Base-by-base conservation (phyloP, 2,797 vertebrate species). In the Orientallactaga sibirica region DNA sequence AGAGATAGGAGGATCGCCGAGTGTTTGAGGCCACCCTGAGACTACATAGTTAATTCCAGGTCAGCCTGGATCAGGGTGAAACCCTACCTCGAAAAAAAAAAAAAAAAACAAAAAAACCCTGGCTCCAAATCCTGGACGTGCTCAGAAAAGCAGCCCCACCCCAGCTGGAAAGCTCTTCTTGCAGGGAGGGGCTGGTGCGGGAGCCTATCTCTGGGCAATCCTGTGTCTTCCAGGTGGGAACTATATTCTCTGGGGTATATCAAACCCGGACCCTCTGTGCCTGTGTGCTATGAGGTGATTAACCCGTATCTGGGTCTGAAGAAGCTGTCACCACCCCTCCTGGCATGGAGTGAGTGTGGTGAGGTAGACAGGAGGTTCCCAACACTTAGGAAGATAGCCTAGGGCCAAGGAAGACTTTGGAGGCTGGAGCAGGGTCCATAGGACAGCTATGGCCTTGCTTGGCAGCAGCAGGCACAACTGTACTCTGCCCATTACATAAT, bases 401-500 rank as follows among this genome's bases (percentile, higher is more conserved):
- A 61, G 16, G 55, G 48, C 52, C 82, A 73, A 78, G 22, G 27
- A 77, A 93, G 92, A 87, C 93, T 95, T 88, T 91, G 93, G 93
- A 95, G 92, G 77, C 90, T 64, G 52, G 16, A 76, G 48, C 78
- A 61, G 52, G 75, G 93, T 94, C 92, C 92, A 86, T 15, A 73
- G 88, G 76, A 67, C 92, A 95, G 95, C 77, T 94, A 68, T 64
- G 58, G 79, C 93, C 80, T 91, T 89, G 86, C 86, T 48, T 89
- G 88, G 93, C 85, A 73, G 90, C 79, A 96, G 82, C 43, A 88
- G 70, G 68, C 92, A 94, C 82, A 94, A 79, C 96, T 93, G 66
- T 71, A 43, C 55, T 74, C 87, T 95, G 41, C 43, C 84, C 70
- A 71, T 98, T 97, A 97, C 25, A 22, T 96, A 97, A 98, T 81